Evolutionary conservation across 2,113 vertebrate species (phyloP).

Genomic region (Glaucidium brasilianum): DNA sequence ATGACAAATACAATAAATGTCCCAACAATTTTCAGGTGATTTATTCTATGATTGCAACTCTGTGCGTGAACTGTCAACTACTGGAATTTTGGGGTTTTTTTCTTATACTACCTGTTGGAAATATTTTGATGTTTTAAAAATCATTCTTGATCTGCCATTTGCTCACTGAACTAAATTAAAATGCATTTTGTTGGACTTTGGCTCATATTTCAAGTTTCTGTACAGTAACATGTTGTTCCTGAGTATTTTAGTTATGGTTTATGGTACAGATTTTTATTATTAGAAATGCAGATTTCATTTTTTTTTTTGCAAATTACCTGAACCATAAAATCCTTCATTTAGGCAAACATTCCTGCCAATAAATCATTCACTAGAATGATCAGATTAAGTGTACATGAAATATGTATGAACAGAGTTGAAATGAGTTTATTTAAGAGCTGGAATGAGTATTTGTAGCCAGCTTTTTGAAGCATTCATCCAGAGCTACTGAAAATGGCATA

Average conservation of each 20-base stretch:
- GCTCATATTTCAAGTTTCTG: background rate
- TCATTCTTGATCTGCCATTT: background rate
- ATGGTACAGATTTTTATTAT: background rate
- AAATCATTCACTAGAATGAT: slow-evolving; percentile 35
- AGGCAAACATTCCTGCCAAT: background rate
- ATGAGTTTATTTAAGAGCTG: slow-evolving; percentile 42
- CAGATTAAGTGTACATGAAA: slow-evolving; percentile 25
- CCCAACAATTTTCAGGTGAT: background rate
- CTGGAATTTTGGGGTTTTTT: background rate
- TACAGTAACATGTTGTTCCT: background rate
- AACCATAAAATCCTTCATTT: background rate
- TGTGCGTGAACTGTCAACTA: background rate
- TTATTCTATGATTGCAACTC: background rate
- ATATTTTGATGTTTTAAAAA: background rate
- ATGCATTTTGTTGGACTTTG: background rate
- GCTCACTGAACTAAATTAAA: background rate
- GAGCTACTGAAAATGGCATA: background rate
- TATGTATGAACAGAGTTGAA: slow-evolving; percentile 17
- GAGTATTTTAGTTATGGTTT: background rate
- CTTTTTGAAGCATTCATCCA: background rate
- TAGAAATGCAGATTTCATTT: background rate
- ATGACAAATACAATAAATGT: background rate
- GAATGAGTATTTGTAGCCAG: slow-evolving; percentile 5
- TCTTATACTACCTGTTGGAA: background rate
- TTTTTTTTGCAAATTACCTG: background rate